Conservation (phyloP, 37 sponge, comb jelly and placozoan genomes). For the Oscarella lobularis region DNA sequence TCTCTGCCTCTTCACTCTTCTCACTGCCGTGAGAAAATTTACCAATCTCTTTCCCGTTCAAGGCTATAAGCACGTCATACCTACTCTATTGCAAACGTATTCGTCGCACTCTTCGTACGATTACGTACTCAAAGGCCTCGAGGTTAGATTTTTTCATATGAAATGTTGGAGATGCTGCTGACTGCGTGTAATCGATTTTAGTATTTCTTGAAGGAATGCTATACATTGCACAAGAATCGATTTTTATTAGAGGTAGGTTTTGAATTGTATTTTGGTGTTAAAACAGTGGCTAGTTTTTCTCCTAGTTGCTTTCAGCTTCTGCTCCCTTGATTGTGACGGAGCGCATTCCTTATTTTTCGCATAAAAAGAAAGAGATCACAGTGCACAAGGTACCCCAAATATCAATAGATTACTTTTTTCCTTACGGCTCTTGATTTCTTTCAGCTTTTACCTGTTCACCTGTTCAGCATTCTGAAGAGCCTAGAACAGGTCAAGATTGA, state of each 20-base stretch:
- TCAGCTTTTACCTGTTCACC: background rate
- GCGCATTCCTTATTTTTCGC: background rate
- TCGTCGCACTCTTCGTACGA: constrained; percentile 37
- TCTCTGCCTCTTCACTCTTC: constrained; percentile 13
- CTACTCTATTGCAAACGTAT: constrained; percentile 48
- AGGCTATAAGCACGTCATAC: constrained; percentile 37
- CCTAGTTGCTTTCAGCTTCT: background rate
- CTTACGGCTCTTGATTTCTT: background rate
- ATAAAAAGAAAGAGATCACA: no score
- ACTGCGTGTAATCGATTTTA: background rate
- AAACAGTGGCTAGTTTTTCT: no score
- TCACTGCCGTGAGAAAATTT: constrained; percentile 33
- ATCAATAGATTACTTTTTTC: no score
- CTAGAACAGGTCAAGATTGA: background rate
- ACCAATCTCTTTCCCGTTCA: constrained; percentile 17
- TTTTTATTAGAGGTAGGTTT: background rate
- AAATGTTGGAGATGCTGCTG: background rate
- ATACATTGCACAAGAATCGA: background rate
- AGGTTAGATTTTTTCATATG: constrained; percentile 1
- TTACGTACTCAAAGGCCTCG: constrained; percentile 23
- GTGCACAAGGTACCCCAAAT: no score
- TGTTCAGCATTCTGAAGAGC: background rate
- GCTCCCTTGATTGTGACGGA: background rate
- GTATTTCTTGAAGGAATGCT: background rate
- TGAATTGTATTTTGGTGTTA: background rate